Base-by-base conservation (phyloP, 2,888 invertebrate genomes). In the Priocnemis perturbator region DNA sequence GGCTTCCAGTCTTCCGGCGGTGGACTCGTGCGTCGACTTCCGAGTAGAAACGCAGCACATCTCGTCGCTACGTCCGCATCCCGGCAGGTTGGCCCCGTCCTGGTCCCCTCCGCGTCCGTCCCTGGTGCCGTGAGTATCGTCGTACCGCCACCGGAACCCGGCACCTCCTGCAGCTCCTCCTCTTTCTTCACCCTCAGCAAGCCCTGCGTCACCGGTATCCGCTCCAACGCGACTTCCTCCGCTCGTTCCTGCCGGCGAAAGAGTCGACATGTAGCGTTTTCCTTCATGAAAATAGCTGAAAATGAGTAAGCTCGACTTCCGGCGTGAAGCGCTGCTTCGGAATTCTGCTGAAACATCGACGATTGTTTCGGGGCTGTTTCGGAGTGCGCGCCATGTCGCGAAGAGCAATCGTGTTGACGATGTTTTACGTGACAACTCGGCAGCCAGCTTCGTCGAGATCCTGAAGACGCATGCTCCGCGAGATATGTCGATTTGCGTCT, bases 1-100 rank as follows among this genome's bases (percentile, higher is more conserved):
- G 95, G 95, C 89, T 93, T 94, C 95, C 95, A 96, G 89, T 95
- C 95, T 87, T 90, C 87, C 63, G 88, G 88, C 61, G 89, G 88
- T 73, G 89, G 89, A 78, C 89, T 89, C 74, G 79, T 77, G 65
- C 87, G 85, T 74, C 87, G 84, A 71, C 82, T 81, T 73, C 82
- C 81, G 63, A 86, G 78, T 37, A 78, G 68, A 77, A 84, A 86
- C 59, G 82, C 77, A 14, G 57, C 20, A 14, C 23, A 45, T 30
- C 45, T 53, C 23, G 48, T 23, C 81, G 73, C 65, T 55, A 72
- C 69, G 64, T 85, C 86, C 72, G 79, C 75, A 75, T 86, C 85
- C 78, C 71, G 80, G 66, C 70, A 79, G 75, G 67, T 64, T 69
- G 69, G 62, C 68, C 73, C 77, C 74, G 75, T 67, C 78, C 76